Evolutionary conservation across 1,140 invertebrate species (phyloP).

Genomic region (Neodiprion pinetum): DNA sequence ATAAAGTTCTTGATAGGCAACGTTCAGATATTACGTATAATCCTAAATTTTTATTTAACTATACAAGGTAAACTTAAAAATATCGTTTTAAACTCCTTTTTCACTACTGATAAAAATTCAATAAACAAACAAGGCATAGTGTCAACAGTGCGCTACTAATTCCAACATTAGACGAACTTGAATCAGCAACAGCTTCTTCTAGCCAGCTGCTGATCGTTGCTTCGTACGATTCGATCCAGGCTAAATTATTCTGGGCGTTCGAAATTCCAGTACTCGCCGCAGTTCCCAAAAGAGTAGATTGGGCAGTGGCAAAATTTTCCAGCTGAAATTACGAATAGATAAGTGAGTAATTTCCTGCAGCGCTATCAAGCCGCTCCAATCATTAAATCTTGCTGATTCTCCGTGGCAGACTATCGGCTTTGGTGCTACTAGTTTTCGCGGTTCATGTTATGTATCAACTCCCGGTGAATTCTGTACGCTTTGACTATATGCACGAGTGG

Average conservation of each 20-base stretch:
- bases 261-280: not conserved
- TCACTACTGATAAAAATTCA: not conserved
- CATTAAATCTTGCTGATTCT: too few relatives aligned
- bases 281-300: not conserved
- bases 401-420: too few relatives aligned
- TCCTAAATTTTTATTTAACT: too few relatives aligned
- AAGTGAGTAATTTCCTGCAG: not conserved
- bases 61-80: too few relatives aligned
- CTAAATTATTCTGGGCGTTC: not conserved
- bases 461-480: not conserved
- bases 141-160: not conserved
- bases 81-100: not conserved
- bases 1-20: too few relatives aligned
- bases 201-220: not conserved
- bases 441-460: not conserved
- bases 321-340: not conserved
- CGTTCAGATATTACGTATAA: too few relatives aligned
- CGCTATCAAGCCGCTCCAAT: too few relatives aligned
- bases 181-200: not conserved
- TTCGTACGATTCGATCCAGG: conserved; percentile 1
- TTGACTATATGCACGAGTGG: too few relatives aligned
- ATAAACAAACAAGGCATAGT: not conserved
- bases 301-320: not conserved
- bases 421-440: too few relatives aligned
- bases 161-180: not conserved